phyloP scores from a whole-genome alignment of 2,113 vertebrate species.

The Pterocles gutturalis region DNA sequence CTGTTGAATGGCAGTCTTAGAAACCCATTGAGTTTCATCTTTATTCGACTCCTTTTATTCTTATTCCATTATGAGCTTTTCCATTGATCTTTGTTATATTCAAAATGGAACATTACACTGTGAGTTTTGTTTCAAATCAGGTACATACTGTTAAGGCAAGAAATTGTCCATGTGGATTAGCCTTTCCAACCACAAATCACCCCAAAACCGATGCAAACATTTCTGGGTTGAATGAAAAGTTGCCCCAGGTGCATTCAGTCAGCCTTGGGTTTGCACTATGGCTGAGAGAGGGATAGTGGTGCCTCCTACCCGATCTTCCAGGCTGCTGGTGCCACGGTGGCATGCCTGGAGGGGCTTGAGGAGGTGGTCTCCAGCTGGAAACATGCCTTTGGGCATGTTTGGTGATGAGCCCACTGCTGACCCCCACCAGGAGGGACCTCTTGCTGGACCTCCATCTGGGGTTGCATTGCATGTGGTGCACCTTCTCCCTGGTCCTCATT shows the following conservation, averaged over 20 bases:
- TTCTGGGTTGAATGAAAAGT: not conserved
- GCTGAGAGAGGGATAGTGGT: not conserved
- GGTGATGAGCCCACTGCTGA: not conserved
- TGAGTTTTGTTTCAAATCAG: not conserved
- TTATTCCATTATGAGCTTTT: not conserved
- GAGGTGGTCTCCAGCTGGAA: not conserved
- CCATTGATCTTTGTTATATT: not conserved
- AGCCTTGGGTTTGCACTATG: rapidly evolving
- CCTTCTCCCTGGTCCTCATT: not conserved
- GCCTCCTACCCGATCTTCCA: not conserved
- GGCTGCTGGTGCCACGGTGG: rapidly evolving
- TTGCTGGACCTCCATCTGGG: not conserved
- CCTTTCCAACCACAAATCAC: conserved; percentile 32
- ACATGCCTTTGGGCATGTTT: not conserved
- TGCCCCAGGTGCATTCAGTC: not conserved
- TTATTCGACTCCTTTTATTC: not conserved
- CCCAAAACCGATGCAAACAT: not conserved
- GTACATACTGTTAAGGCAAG: not conserved
- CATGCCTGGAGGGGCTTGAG: rapidly evolving
- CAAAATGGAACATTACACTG: not conserved
- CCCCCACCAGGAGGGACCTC: not conserved
- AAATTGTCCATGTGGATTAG: not conserved
- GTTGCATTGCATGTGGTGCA: not conserved
- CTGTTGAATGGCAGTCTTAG: not conserved
- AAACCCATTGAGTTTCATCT: not conserved